A percentile compares a stretch with the other conserved stretches of the same genome.
These are phyloP conservation scores for Squalus acanthias DNA, from an alignment of 2,797 vertebrate genomes.

Conservation along the genomic window DNA sequence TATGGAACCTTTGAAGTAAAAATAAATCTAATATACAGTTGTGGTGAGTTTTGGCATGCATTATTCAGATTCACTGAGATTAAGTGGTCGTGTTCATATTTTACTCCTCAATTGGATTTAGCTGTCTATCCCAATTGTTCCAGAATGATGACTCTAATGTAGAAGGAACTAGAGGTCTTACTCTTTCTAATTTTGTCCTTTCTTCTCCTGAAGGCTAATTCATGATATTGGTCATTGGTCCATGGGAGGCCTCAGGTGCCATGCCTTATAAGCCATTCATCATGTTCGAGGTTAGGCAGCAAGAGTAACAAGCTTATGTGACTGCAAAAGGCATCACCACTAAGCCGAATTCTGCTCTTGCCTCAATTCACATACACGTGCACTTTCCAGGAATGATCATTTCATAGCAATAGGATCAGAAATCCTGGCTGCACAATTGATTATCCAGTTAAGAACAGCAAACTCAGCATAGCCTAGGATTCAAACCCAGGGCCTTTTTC, in stretches of 20 bases:
- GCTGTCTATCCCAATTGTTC: background rate
- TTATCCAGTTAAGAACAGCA: background rate
- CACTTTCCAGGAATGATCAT: background rate
- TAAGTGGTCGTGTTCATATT: background rate
- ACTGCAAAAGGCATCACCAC: background rate
- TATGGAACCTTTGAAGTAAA: background rate
- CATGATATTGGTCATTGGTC: background rate
- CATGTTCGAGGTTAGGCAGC: background rate
- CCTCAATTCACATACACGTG: background rate
- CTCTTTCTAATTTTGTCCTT: no score
- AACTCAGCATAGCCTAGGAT: background rate
- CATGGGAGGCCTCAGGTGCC: background rate
- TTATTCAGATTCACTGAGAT: background rate
- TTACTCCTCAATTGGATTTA: background rate
- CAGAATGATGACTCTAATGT: background rate
- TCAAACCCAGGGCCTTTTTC: background rate
- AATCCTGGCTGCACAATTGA: background rate
- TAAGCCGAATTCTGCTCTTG: background rate
- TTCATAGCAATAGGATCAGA: background rate
- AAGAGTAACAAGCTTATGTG: background rate
- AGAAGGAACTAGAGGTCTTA: background rate
- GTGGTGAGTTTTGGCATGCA: background rate
- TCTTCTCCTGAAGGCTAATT: background rate
- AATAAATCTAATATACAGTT: background rate
- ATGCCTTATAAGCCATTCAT: background rate